Evolutionary conservation across 2,797 vertebrate species (phyloP).

Genomic region (Heterohyrax brucei): DNA sequence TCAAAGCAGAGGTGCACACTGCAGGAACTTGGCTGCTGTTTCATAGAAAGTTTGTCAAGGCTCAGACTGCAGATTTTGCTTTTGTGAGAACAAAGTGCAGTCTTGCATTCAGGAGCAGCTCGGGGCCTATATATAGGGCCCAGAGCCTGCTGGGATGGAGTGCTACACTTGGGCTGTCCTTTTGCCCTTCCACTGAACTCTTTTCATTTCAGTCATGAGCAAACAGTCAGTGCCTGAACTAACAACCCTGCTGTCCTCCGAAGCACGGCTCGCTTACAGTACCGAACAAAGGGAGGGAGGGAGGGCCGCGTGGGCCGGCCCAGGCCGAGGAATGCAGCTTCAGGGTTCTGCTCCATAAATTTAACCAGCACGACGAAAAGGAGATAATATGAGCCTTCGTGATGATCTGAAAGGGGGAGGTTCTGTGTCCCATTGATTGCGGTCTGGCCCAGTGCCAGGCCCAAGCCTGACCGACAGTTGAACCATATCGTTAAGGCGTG

Average conservation of each 20-base stretch:
- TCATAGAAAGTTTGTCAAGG: constrained; percentile 12
- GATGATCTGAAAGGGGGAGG: constrained; percentile 92
- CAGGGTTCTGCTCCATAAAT: constrained; percentile 93
- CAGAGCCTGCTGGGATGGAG: constrained; percentile 92
- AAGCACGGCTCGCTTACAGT: constrained; percentile 93
- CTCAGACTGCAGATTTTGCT: not conserved
- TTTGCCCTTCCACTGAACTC: constrained; percentile 95
- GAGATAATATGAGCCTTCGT: constrained; percentile 92
- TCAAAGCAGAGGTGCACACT: not conserved
- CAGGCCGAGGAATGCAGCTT: constrained; percentile 91
- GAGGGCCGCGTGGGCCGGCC: constrained; percentile 92
- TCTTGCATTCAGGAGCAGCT: constrained; percentile 71
- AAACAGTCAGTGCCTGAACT: constrained; percentile 92
- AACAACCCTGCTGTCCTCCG: constrained; percentile 90
- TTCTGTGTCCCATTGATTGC: constrained; percentile 97
- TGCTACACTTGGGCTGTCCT: constrained; percentile 93
- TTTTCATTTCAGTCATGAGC: constrained; percentile 92
- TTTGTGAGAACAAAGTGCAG: constrained; percentile 22
- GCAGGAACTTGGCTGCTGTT: not conserved
- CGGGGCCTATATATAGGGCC: constrained; percentile 84
- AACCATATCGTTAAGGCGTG: constrained; percentile 99
- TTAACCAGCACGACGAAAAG: constrained; percentile 92
- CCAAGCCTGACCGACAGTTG: constrained; percentile 99
- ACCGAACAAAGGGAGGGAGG: constrained; percentile 93
- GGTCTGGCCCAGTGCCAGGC: constrained; percentile 97